phyloP scores from a whole-genome alignment of 2,113 vertebrate species.

The Lathamus discolor region DNA sequence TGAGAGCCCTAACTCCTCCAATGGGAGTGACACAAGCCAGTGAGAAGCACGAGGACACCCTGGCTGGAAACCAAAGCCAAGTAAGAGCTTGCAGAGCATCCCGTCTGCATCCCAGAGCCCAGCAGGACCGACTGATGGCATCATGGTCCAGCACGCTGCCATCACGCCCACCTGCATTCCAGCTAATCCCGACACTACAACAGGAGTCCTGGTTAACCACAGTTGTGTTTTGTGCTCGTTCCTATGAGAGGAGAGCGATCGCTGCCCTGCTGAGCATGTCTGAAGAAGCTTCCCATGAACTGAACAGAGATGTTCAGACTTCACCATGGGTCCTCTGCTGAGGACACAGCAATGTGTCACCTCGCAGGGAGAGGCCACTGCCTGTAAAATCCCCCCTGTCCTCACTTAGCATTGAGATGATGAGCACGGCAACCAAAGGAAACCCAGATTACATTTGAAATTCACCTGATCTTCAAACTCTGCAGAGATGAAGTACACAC shows the following conservation, averaged over 20 bases:
- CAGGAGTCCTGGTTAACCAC: neutral
- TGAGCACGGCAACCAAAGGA: neutral
- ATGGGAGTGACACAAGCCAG: accelerated
- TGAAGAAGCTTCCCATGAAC: neutral
- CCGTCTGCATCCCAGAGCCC: accelerated
- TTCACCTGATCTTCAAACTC: neutral
- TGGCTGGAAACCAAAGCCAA: neutral
- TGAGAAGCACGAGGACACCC: neutral
- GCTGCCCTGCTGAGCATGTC: neutral
- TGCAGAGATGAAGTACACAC: constrained; percentile 13
- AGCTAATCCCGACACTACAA: neutral
- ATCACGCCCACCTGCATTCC: accelerated
- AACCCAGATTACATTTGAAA: neutral
- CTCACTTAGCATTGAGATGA: neutral
- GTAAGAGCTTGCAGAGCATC: accelerated
- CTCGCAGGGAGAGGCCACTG: neutral
- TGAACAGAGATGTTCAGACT: neutral
- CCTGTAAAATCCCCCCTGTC: neutral
- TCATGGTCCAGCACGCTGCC: accelerated
- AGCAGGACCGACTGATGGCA: accelerated
- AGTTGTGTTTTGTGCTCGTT: neutral
- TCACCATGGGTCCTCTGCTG: neutral
- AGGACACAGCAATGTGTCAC: neutral
- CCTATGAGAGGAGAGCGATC: accelerated
- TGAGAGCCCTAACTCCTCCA: neutral